Evolutionary conservation across 1,140 invertebrate genomes (phyloP), one percentile per base, ranked within the genome.

Genomic region (Phocides pigmalion): DNA sequence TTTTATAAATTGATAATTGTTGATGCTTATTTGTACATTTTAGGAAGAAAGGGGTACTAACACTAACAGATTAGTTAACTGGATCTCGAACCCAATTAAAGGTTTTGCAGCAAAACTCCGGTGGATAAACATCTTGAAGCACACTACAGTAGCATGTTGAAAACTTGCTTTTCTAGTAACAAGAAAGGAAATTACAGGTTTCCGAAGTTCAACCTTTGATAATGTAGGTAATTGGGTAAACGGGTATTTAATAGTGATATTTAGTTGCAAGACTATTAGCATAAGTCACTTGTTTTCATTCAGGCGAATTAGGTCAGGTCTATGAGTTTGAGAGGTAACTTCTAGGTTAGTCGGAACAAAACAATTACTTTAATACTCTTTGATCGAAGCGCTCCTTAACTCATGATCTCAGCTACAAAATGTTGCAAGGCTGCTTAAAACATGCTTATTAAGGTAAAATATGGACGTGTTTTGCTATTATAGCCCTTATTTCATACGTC

Each of bases 261-360:
- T 62, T 41, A 49, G 32, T 32, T 47, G 39, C 46, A 53, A 0
- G 14, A 3, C 14, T 3, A 54, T 66, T 62, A 54, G 49, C 64
- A 66, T 66, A 66, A 66, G 56, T 54, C 49, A 66, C 63, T 64
- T 51, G 54, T 59, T 51, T 37, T 51, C 53, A 56, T 65, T 66
- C 49, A 46, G 3, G 32, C 17, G 42, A 64, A 56, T 50, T 37
- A 41, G 42, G 22, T 35, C 49, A 32, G 12, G 11, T 16, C 14
- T 41, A 16, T 62, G n/a, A 49, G 59, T 51, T 17, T 37, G 22
- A 47, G 19, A 35, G 9, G 42, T 39, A 14, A 16, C 20, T n/a
- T 44, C 47, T 50, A 32, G 22, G 12, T 50, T n/a, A n/a, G n/a
- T n/a, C n/a, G n/a, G n/a, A n/a, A n/a, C n/a, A n/a, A n/a, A n/a